Base-by-base conservation (phyloP, 2,113 vertebrate genomes). In the Siniperca knerii region DNA sequence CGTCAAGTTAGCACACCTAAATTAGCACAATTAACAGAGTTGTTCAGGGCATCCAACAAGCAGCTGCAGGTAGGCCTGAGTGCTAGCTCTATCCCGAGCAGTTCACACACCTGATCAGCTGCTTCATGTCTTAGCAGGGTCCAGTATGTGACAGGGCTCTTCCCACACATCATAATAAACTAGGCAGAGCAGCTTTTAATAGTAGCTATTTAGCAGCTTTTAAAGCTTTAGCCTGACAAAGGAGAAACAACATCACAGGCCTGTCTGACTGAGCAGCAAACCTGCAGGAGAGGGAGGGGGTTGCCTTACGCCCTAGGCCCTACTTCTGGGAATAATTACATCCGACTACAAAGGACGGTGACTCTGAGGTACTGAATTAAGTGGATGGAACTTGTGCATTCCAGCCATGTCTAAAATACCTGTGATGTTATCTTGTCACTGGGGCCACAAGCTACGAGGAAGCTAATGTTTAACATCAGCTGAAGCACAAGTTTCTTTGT, bases 271-370 rank as follows among this genome's bases (percentile, higher is more conserved):
- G 48, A 54, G 68, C 69, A 75, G 71, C 40, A 67, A 76, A 52
- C 58, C 84, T 83, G 57, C 75, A 69, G 86, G 76, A 76, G 62
- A 46, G 77, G 75, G 85, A 66, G 83, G 65, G 6, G 50, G 64
- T 3, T 0, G 52, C 82, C 77, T 58, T 8, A 48, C 69, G 82
- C 75, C 81, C 76, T 0, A n/a, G 64, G 80, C 54, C 23, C 75
- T 10, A n/a, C 86, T 87, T n/a, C 91, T 92, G 90, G 87, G 85
- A 91, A 89, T 87, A 91, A 94, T 93, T 92, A 92, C 79, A 60
- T 58, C 50, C 4, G 9, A 89, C 90, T 87, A 90, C 91, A 94
- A 90, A 92, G 89, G 44, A 46, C 5, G 20, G 77, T 5, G 77
- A 84, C 84, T 88, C 79, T 29, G 20, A 82, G 48, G 23, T 87